A percentile compares a stretch with the other conserved stretches of the same genome.
phyloP scores from a whole-genome alignment of 1,140 invertebrate genomes.

The Brachionus koreanus region DNA sequence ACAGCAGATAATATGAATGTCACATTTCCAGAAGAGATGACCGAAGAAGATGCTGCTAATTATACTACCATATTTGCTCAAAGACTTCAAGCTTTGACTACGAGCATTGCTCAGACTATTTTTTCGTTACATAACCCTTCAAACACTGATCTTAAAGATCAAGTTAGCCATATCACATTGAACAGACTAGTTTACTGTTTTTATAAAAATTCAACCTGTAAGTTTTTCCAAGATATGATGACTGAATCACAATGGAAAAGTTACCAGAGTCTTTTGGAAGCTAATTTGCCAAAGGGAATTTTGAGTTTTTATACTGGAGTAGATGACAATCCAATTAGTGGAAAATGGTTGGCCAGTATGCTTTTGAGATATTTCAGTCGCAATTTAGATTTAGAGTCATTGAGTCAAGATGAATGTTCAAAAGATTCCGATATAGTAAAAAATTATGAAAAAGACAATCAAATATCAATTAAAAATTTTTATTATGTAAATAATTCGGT shows the following conservation, averaged over 20 bases:
- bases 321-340: conserved; percentile 35
- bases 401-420: neutral
- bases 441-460: conserved; percentile 27
- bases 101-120: conserved; percentile 17
- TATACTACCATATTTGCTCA: neutral
- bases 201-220: conserved; percentile 28
- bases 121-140: neutral
- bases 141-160: neutral
- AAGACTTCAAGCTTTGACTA: neutral
- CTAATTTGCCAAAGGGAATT: conserved; percentile 26
- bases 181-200: conserved; percentile 32
- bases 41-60: conserved; percentile 8
- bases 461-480: conserved; percentile 18
- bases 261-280: neutral
- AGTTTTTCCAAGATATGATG: conserved; percentile 28
- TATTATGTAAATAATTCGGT: neutral
- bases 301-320: conserved; percentile 42
- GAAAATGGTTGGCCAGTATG: conserved; percentile 31
- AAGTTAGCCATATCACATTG: neutral
- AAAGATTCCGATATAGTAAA: conserved; percentile 3
- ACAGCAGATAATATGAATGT: conserved; percentile 24
- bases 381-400: neutral
- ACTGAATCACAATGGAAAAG: neutral
- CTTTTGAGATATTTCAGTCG: conserved; percentile 35
- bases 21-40: conserved; percentile 22